Conservation (phyloP, 1,140 invertebrate species). For the Ganaspis sp. region DNA sequence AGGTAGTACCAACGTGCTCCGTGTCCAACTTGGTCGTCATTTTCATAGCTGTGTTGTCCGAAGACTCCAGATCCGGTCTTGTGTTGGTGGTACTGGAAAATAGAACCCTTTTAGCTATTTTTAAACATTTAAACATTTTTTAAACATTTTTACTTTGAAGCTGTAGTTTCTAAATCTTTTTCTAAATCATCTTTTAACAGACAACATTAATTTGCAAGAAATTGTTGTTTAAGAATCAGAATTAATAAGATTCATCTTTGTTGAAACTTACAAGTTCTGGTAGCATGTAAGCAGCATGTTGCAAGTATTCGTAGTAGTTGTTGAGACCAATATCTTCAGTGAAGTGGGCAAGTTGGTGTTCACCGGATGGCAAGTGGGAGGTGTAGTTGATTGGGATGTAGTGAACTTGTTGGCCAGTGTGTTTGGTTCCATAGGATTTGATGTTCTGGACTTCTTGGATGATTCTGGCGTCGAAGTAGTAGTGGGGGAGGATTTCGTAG, state of each 20-base stretch:
- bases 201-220: too few species aligned
- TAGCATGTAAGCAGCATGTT: conserved; percentile 77
- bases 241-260: too few species aligned
- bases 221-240: conserved; percentile 23
- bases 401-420: conserved; percentile 51
- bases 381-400: conserved; percentile 77
- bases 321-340: conserved; percentile 86
- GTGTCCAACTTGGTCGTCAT: conserved; percentile 53
- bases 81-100: conserved; percentile 20
- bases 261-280: conserved; percentile 54
- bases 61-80: conserved; percentile 46
- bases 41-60: conserved; percentile 67
- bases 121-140: too few species aligned
- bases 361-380: conserved; percentile 72
- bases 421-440: conserved; percentile 55
- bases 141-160: too few species aligned
- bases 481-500: conserved; percentile 76
- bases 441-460: conserved; percentile 73
- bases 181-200: too few species aligned
- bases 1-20: conserved; percentile 74
- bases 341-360: conserved; percentile 82
- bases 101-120: background rate
- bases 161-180: too few species aligned
- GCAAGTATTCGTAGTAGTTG: conserved; percentile 81
- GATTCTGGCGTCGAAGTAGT: conserved; percentile 73